These are phyloP conservation scores for Tachina grossa DNA, from an alignment of 2,888 invertebrate species.

Conservation along the genomic window DNA sequence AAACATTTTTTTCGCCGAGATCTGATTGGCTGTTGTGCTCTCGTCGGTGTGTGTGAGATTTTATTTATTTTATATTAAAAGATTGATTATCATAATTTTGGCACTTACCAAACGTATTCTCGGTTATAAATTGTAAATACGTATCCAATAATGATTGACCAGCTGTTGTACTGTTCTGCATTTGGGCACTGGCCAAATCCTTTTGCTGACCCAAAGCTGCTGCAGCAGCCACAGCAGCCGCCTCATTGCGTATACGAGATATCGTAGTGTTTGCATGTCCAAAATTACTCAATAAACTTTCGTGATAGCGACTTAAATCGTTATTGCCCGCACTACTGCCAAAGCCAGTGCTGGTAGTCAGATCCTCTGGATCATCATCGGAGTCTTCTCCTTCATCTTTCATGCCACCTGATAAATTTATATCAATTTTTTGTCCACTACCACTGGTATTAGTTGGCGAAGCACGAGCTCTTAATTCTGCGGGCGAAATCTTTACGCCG, in stretches of 20 bases:
- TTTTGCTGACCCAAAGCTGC: constrained; percentile 79
- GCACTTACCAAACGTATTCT: constrained; percentile 88
- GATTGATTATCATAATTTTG: neutral
- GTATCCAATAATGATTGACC: constrained; percentile 93
- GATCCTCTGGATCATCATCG: constrained; percentile 89
- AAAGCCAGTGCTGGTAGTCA: constrained; percentile 84
- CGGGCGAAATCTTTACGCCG: constrained; percentile 93
- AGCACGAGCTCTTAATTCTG: constrained; percentile 91
- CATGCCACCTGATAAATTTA: constrained; percentile 86
- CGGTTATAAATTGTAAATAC: constrained; percentile 93
- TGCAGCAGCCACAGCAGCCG: constrained; percentile 81
- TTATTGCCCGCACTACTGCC: constrained; percentile 72
- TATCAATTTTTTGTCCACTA: constrained; percentile 62
- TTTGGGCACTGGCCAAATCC: constrained; percentile 85
- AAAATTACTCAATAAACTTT: constrained; percentile 80
- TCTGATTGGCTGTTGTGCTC: too few relatives aligned
- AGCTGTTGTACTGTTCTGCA: constrained; percentile 86
- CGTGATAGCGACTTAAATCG: constrained; percentile 81
- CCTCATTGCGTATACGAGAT: constrained; percentile 86
- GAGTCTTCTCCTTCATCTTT: constrained; percentile 88
- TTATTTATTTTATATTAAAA: too few relatives aligned
- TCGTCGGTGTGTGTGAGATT: too few relatives aligned
- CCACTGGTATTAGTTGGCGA: constrained; percentile 89
- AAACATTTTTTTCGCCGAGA: too few relatives aligned
- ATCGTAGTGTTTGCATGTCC: constrained; percentile 87